Evolutionary conservation across 2,888 invertebrate species (phyloP).

Genomic region (Erpobdella octoculata): DNA sequence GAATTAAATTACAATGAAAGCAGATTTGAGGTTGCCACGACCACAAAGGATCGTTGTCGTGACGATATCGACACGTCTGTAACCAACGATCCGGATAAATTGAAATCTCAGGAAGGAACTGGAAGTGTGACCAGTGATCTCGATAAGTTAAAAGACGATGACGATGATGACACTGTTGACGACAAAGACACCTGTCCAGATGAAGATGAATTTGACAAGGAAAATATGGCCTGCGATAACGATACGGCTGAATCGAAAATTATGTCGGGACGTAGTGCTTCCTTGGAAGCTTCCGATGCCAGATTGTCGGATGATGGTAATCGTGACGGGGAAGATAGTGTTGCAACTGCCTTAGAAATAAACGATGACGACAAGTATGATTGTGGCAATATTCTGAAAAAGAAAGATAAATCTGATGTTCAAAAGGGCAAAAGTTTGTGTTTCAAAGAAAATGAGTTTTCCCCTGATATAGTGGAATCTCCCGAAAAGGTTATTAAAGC

Average conservation of each 20-base stretch:
- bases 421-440: background rate
- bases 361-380: background rate
- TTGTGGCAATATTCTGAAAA: background rate
- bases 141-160: no score
- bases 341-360: slow-evolving; percentile 22
- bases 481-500: slow-evolving; percentile 11
- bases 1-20: background rate
- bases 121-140: no score
- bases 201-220: slow-evolving; percentile 3
- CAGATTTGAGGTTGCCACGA: background rate
- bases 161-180: background rate
- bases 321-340: slow-evolving; percentile 28
- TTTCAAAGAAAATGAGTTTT: background rate
- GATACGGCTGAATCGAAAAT: background rate
- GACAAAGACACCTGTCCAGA: background rate
- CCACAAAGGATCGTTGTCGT: no score
- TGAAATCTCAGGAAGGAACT: background rate
- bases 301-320: slow-evolving; percentile 24
- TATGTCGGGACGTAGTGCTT: slow-evolving; percentile 14
- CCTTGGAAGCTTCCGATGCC: slow-evolving; percentile 35
- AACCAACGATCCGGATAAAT: background rate
- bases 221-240: background rate
- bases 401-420: background rate
- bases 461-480: background rate
- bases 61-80: background rate